Evolutionary conservation across 2,113 vertebrate genomes (phyloP), one percentile per base, ranked within the genome.

Genomic region (Callipepla californica): DNA sequence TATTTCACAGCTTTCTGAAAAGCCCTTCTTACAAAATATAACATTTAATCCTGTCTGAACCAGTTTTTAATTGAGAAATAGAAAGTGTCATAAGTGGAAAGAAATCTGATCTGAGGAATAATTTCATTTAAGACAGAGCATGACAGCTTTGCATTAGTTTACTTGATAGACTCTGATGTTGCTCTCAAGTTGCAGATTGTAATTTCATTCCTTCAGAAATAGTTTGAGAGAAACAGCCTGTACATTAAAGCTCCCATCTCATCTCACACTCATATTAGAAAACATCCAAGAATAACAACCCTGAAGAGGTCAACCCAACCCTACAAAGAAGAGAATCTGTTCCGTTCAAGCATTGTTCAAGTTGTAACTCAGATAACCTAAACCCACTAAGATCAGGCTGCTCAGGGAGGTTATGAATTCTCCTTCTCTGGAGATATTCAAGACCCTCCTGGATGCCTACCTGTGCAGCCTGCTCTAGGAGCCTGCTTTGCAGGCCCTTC

Each of bases 1-100:
- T 53, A 6, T 77, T 93, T 95, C 89, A 62, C 80, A 72, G 84
- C 80, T 95, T 94, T 91, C 90, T 82, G 59, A 87, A 94, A 84
- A 62, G n/a, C 44, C n/a, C 86, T 65, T 47, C 22, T n/a, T 83
- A 51, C 67, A 62, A 92, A 67, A 91, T 28, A 53, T 80, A 94
- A 85, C 81, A 63, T 82, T 90, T 82, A 80, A 74, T 80, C 32
- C 51, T 85, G 79, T 40, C 80, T 95, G 86, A 88, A 87, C 9
- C 26, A 78, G 28, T 6, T 85, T 87, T 84, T 94, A 80, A 53
- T 62, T 90, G 88, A 83, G 81, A 85, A 96, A 93, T 78, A 95
- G 96, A 87, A 91, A 85, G 66, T 50, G 84, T 83, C 77, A 75
- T 81, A 91, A 92, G 55, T 68, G 63, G 87, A 76, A 87, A 95